These are phyloP conservation scores for Digitonthophagus gazella DNA, from an alignment of 2,888 invertebrate genomes.

Conservation along the genomic window DNA sequence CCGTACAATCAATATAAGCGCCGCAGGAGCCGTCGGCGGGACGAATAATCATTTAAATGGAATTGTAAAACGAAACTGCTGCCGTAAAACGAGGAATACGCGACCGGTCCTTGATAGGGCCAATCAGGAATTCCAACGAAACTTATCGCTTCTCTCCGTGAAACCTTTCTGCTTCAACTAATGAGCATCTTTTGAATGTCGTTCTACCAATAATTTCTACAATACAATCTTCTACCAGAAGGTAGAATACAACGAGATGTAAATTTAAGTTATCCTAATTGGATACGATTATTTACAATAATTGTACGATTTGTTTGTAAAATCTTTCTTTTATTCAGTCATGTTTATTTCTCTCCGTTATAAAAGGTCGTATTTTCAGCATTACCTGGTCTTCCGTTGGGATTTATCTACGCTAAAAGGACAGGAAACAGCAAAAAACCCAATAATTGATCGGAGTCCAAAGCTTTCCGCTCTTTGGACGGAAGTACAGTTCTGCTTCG, in stretches of 20 bases:
- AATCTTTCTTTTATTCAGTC: too few species aligned
- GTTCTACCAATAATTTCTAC: background rate
- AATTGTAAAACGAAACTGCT: conserved; percentile 6
- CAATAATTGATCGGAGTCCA: background rate
- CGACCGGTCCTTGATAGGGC: background rate
- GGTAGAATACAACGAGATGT: background rate
- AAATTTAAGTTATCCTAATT: too few species aligned
- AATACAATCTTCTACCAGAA: background rate
- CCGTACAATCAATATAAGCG: conserved; percentile 15
- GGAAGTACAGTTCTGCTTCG: background rate
- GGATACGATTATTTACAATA: background rate
- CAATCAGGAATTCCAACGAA: background rate
- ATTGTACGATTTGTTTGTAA: background rate
- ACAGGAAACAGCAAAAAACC: background rate
- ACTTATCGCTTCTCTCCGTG: background rate
- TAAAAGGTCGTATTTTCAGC: too few species aligned
- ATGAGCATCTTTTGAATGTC: background rate
- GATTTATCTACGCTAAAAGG: background rate
- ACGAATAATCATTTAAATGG: conserved; percentile 10
- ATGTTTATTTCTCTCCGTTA: too few species aligned
- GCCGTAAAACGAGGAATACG: background rate
- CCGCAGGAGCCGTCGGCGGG: background rate
- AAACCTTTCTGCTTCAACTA: background rate
- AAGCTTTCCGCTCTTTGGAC: background rate
- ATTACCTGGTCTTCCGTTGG: background rate